Conservation (phyloP, 2,888 invertebrate species). For the Tuta absoluta region DNA sequence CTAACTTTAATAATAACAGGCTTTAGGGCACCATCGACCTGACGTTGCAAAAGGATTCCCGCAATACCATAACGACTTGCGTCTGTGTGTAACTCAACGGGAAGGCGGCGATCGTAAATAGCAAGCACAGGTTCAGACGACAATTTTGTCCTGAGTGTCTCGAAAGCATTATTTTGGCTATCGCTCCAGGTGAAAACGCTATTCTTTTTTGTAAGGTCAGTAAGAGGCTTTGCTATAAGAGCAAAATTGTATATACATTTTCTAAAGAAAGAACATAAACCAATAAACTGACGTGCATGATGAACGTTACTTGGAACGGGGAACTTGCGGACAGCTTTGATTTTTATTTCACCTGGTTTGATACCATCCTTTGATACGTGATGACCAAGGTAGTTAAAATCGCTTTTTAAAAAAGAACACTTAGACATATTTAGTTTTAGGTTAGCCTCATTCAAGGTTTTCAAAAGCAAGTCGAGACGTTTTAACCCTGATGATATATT, state of each 20-base stretch:
- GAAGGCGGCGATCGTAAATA: not conserved
- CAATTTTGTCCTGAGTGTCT: not conserved
- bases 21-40: not conserved
- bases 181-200: not conserved
- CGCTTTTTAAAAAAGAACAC: slow-evolving; percentile 15
- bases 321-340: not conserved
- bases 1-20: too few species aligned
- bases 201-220: slow-evolving; percentile 11
- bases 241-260: slow-evolving; percentile 21
- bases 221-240: not conserved
- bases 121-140: not conserved
- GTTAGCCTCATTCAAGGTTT: not conserved
- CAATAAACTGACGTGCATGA: slow-evolving; percentile 1
- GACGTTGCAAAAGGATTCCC: slow-evolving; percentile 20
- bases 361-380: slow-evolving; percentile 15
- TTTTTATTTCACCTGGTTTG: slow-evolving; percentile 13
- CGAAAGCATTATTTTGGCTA: slow-evolving; percentile 4
- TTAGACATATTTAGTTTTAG: slow-evolving; percentile 22
- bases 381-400: slow-evolving; percentile 18
- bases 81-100: slow-evolving; percentile 22
- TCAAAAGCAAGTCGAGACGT: not conserved
- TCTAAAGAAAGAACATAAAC: slow-evolving; percentile 17
- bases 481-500: not conserved
- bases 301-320: not conserved
- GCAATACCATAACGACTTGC: slow-evolving; percentile 14